Evolutionary conservation across 2,888 invertebrate genomes (phyloP).

Genomic region (Phytoseiulus persimilis): DNA sequence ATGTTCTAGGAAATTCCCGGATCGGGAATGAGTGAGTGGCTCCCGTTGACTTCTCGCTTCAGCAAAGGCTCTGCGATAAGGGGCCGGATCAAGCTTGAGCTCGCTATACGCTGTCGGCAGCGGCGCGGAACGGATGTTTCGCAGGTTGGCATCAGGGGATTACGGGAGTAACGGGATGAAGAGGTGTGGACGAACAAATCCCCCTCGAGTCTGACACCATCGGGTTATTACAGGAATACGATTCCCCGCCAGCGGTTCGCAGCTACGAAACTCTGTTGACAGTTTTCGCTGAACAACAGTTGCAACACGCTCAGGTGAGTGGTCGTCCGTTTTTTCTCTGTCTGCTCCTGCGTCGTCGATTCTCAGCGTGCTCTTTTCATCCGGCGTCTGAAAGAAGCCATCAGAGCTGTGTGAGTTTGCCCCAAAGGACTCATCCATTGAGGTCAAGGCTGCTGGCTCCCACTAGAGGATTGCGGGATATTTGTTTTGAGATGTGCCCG

Average conservation of each 20-base stretch:
- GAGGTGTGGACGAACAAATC: background rate
- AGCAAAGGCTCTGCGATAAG: conserved; percentile 7
- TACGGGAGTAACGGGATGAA: background rate
- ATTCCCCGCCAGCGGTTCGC: background rate
- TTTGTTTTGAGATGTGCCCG: too few species aligned
- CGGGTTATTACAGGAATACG: conserved; percentile 14
- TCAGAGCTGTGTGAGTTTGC: too few species aligned
- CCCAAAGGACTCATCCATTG: too few species aligned
- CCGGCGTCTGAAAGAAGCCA: too few species aligned
- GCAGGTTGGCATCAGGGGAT: background rate
- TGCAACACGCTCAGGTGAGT: conserved; percentile 24
- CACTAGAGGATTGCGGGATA: too few species aligned
- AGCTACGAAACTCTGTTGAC: conserved; percentile 12
- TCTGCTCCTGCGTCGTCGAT: background rate
- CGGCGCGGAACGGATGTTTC: conserved; percentile 11
- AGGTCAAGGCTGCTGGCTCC: too few species aligned
- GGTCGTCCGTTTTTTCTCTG: background rate
- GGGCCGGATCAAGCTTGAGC: conserved; percentile 12
- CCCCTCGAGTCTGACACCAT: background rate
- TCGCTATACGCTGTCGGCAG: conserved; percentile 7
- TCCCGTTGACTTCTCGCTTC: conserved; percentile 30
- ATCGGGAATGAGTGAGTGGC: conserved; percentile 1
- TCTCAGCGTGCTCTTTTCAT: background rate
- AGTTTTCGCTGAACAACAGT: conserved; percentile 26
- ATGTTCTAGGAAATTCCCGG: background rate